A percentile compares a stretch with the other conserved stretches of the same genome.
Evolutionary conservation across 2,888 invertebrate genomes (phyloP).

Genomic region (Eupeodes luniger): DNA sequence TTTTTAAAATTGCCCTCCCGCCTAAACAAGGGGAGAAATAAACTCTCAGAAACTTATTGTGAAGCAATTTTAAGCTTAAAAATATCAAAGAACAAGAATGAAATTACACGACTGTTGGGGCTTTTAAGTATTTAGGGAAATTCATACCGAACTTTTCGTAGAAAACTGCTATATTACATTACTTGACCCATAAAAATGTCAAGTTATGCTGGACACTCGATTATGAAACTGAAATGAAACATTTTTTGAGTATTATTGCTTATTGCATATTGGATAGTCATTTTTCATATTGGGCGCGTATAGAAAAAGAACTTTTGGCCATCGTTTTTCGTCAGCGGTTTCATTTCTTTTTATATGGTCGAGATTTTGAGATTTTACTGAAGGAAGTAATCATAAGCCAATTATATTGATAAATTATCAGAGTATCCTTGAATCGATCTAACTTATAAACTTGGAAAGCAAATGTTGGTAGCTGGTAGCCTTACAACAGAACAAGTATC

Average conservation of each 20-base stretch:
- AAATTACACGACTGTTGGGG: too few species aligned
- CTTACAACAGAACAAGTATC: constrained; percentile 1
- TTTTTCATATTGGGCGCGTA: constrained; percentile 77
- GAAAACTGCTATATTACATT: constrained; percentile 40
- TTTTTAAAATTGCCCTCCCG: too few species aligned
- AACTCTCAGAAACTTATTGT: too few species aligned
- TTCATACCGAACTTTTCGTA: constrained; percentile 55
- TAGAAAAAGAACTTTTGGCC: constrained; percentile 81
- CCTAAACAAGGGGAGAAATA: too few species aligned
- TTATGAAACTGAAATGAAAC: constrained; percentile 52
- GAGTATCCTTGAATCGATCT: not conserved
- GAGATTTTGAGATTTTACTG: not conserved
- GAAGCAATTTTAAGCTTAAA: too few species aligned
- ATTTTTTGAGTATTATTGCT: constrained; percentile 44
- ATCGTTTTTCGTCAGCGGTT: constrained; percentile 76
- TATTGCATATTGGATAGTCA: constrained; percentile 36
- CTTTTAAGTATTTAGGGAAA: constrained; percentile 69
- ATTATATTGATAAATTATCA: constrained; percentile 79
- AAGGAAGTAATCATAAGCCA: constrained; percentile 77
- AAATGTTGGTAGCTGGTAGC: too few species aligned
- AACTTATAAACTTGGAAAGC: too few species aligned
- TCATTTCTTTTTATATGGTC: not conserved
- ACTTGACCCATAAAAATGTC: constrained; percentile 42
- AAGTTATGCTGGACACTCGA: constrained; percentile 53
- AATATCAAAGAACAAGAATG: too few species aligned